Conservation (phyloP, 2,113 vertebrate species). For the Ptilonorhynchus violaceus region DNA sequence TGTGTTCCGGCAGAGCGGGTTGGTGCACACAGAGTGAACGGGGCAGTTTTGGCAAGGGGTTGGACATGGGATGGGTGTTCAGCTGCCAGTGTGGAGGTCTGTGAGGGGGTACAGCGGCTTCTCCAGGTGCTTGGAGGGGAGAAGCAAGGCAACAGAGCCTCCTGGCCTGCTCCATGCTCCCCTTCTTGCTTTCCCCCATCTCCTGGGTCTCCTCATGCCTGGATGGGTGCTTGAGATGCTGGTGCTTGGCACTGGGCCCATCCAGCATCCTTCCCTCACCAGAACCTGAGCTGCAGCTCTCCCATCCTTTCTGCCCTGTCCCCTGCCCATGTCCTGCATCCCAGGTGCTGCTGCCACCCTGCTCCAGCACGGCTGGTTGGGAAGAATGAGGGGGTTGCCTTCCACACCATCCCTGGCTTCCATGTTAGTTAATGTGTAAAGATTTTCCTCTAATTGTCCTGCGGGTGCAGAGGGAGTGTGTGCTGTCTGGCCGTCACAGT, state of each 20-base stretch:
- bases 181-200: background rate
- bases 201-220: fast-evolving
- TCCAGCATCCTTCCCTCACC: background rate
- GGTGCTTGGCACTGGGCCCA: fast-evolving
- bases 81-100: background rate
- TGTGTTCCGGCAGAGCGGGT: background rate
- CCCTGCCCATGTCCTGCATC: background rate
- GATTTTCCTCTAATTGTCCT: constrained; percentile 12
- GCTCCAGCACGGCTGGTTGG: fast-evolving
- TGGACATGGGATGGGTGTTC: fast-evolving
- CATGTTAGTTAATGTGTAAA: background rate
- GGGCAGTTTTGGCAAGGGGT: fast-evolving
- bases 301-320: background rate
- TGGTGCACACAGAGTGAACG: fast-evolving
- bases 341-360: background rate
- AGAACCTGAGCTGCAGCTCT: background rate
- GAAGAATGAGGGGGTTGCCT: background rate
- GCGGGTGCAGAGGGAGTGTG: background rate
- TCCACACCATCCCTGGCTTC: background rate
- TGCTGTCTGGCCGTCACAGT: background rate
- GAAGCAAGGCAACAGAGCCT: background rate
- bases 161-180: background rate
- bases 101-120: background rate
- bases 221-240: background rate
- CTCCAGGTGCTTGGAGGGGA: background rate